Percentiles rank a stretch among this genome's conserved stretches.
phyloP scores from a whole-genome alignment of 1,140 invertebrate genomes.

The Drosophila santomea region DNA sequence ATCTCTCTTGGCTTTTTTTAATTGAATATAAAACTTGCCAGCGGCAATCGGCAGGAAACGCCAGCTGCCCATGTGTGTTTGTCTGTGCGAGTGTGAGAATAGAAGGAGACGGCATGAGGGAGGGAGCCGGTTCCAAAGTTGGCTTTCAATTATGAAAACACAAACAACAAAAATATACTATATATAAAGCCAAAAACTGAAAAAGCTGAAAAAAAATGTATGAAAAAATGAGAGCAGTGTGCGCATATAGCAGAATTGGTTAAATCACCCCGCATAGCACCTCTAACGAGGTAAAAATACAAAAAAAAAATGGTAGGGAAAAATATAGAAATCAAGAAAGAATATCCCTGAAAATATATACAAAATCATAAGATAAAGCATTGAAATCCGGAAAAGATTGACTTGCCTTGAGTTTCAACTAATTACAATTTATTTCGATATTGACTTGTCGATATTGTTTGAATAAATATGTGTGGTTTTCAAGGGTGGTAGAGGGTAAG shows the following conservation, averaged over 20 bases:
- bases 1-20: slow-evolving; percentile 59
- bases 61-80: slow-evolving; percentile 63
- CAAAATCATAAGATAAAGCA: background rate
- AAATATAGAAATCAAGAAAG: background rate
- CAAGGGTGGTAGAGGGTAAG: too few species aligned
- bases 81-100: slow-evolving; percentile 33
- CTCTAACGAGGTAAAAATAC: background rate
- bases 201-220: slow-evolving; percentile 46
- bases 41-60: slow-evolving; percentile 81
- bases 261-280: background rate
- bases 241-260: slow-evolving; percentile 42
- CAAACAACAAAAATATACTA: slow-evolving; percentile 37
- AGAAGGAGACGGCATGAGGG: background rate
- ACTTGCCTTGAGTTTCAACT: too few species aligned
- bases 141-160: slow-evolving; percentile 80
- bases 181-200: slow-evolving; percentile 5
- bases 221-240: slow-evolving; percentile 41
- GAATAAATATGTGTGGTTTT: too few species aligned
- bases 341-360: background rate
- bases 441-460: too few species aligned
- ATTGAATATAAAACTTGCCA: slow-evolving; percentile 82
- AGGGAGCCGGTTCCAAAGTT: slow-evolving; percentile 51
- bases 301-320: background rate
- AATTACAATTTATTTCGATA: too few species aligned
- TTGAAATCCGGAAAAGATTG: too few species aligned